Evolutionary conservation across 37 sponge, comb jelly and placozoan species (phyloP).

Genomic region (Spongilla lacustris): DNA sequence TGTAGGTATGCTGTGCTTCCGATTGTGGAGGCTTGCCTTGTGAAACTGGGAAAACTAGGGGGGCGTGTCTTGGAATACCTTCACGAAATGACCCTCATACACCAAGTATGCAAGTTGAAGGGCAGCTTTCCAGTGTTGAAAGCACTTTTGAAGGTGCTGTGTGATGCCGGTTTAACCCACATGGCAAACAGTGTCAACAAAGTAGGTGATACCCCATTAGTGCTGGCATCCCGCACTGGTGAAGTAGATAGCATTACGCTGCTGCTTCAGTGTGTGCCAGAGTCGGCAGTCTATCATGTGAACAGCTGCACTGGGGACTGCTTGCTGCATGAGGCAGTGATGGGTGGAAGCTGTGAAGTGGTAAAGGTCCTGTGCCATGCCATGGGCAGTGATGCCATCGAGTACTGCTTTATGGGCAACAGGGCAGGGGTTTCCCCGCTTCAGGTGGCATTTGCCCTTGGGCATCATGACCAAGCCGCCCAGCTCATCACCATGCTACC

Average conservation of each 20-base stretch:
- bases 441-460: slow-evolving; percentile 37
- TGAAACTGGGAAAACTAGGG: background rate
- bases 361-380: slow-evolving; percentile 4
- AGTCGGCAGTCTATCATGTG: background rate
- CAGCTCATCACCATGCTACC: background rate
- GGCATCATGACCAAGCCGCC: background rate
- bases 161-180: background rate
- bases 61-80: background rate
- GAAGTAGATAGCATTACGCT: background rate
- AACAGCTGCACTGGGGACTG: background rate
- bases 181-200: background rate
- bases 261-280: background rate
- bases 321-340: slow-evolving; percentile 28
- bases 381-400: slow-evolving; percentile 2
- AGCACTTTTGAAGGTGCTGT: slow-evolving; percentile 8
- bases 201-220: background rate
- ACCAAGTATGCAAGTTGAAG: background rate
- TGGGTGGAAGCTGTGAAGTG: slow-evolving; percentile 18
- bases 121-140: background rate
- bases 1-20: background rate
- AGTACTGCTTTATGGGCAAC: slow-evolving; percentile 3
- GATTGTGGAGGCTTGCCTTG: slow-evolving; percentile 2
- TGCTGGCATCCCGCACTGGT: background rate
- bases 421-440: slow-evolving; percentile 11
- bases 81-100: background rate